A percentile compares a stretch with the other conserved stretches of the same genome.
phyloP scores from a whole-genome alignment of 2,797 vertebrate species.

The Enteromius viviparus region DNA sequence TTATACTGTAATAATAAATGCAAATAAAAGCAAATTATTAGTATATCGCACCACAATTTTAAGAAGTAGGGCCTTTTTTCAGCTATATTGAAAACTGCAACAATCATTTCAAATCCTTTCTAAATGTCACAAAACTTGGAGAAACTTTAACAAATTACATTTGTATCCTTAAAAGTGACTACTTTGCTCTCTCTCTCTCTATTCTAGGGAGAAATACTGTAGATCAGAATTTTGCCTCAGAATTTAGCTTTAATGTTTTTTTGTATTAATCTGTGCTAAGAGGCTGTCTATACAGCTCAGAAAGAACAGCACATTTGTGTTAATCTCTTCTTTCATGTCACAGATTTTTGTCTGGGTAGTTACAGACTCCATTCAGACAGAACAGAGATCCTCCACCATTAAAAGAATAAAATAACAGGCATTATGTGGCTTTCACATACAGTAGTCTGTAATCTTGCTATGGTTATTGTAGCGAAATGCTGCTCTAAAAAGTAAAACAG shows the following conservation, averaged over 20 bases:
- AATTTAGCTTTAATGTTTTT: background rate
- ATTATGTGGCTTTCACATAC: conserved; percentile 26
- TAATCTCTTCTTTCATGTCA: conserved; percentile 15
- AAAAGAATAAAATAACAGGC: conserved; percentile 22
- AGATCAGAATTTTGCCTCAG: background rate
- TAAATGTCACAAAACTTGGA: background rate
- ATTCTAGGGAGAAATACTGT: background rate
- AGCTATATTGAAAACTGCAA: background rate
- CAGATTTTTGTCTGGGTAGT: background rate
- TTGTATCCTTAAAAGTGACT: background rate
- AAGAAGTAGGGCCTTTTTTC: background rate
- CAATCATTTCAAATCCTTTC: background rate
- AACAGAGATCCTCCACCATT: conserved; percentile 12
- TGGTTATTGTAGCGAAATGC: conserved; percentile 27
- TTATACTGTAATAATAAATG: background rate
- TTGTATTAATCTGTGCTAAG: background rate
- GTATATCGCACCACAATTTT: background rate
- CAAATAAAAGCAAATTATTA: background rate
- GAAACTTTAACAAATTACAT: background rate
- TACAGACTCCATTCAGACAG: conserved; percentile 12
- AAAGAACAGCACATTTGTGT: background rate
- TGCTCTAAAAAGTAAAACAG: conserved; percentile 46
- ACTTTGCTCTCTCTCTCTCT: background rate
- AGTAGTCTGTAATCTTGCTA: conserved; percentile 30
- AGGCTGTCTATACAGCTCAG: background rate